These are phyloP conservation scores for Eilema griseolum DNA, from an alignment of 2,888 invertebrate genomes.

Conservation along the genomic window DNA sequence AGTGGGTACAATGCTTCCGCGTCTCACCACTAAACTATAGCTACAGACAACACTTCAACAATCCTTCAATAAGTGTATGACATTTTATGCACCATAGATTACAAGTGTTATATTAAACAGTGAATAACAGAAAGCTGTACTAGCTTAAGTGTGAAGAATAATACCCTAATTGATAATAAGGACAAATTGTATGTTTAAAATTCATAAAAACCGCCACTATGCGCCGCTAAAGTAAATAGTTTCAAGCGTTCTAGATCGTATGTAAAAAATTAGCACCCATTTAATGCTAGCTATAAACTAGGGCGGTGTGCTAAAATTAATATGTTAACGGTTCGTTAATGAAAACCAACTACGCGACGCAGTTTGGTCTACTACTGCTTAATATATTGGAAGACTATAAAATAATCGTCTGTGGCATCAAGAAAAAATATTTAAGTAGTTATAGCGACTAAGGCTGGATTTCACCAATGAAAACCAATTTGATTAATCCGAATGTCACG, in stretches of 20 bases:
- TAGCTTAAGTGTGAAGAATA: constrained; percentile 61
- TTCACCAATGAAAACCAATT: constrained; percentile 23
- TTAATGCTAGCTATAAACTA: constrained; percentile 76
- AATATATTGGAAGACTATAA: constrained; percentile 81
- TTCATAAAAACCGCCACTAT: constrained; percentile 45
- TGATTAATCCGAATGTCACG: neutral
- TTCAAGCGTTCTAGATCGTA: constrained; percentile 52
- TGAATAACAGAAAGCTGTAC: constrained; percentile 38
- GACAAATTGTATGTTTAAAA: constrained; percentile 39
- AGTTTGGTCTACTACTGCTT: constrained; percentile 66
- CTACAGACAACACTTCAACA: constrained; percentile 49
- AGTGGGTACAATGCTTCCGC: neutral
- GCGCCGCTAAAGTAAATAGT: constrained; percentile 44
- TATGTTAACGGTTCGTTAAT: constrained; percentile 42
- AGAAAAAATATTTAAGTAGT: constrained; percentile 35
- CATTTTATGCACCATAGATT: constrained; percentile 76
- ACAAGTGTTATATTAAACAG: constrained; percentile 58
- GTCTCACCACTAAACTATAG: constrained; percentile 37
- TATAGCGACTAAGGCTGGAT: neutral
- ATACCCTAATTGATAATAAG: constrained; percentile 54
- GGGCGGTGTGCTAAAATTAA: constrained; percentile 64
- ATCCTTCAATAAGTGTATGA: constrained; percentile 69
- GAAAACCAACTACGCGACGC: constrained; percentile 55
- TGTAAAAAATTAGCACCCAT: constrained; percentile 76
- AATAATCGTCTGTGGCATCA: constrained; percentile 59